Base-by-base conservation (phyloP, 2,888 invertebrate genomes). In the Macropis europaea region DNA sequence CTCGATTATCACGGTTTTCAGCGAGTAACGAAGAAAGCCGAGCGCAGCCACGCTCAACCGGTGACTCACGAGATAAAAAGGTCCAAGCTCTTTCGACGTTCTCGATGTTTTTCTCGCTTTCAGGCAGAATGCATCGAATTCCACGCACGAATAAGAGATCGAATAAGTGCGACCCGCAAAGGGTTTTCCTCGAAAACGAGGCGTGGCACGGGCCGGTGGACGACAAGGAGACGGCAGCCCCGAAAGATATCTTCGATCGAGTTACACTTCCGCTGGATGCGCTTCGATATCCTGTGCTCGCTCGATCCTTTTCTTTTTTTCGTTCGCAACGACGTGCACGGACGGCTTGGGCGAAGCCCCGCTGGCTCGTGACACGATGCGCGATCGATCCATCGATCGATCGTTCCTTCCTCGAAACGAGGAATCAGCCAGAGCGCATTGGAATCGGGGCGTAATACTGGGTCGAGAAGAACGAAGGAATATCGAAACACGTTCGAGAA, bases 61-160 rank as follows among this genome's bases (percentile, higher is more conserved):
- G 38, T 76, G 79, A 79, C 45, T 79, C 79, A 79, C 63, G 43
- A 19, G 76, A 72, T 63, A 64, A 77, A 69, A 57, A 30, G 54
- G 15, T 43, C 13, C 13, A 13, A 24, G 13, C 15, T 36, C 34
- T 53, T 28, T n/a, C 34, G 9, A 22, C 7, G 1, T 9, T 11
- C 9, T 32, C 22, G 9, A 30, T 13, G 34, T 34, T 56, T 62
- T 11, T 7, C 26, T 43, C 54, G 45, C 38, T 32, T 28, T 2
- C 19, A 7, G 19, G n/a, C 32, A 32, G 66, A 53, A 63, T n/a
- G 43, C 60, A 0, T n/a, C 50, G 54, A 40, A 59, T 57, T 45
- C 42, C 11, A n/a, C 9, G 4, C 9, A 22, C 24, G 36, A 6
- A 9, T n/a, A 22, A n/a, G 22, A 22, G 28, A 7, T 19, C 3